phyloP scores from a whole-genome alignment of 2,888 invertebrate genomes.

The Erebia ligea region DNA sequence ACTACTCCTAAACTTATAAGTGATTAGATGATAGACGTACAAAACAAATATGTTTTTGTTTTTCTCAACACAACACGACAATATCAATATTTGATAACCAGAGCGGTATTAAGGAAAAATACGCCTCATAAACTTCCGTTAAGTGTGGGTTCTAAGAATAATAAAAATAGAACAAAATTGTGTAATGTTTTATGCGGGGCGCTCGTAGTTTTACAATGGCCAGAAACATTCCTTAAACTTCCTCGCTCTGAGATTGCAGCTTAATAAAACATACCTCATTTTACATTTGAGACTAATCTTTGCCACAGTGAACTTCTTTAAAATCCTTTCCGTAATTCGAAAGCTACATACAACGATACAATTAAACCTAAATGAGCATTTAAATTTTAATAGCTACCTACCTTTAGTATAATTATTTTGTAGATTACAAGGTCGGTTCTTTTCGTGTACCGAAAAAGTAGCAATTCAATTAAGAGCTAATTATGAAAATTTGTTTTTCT shows the following conservation, averaged over 20 bases:
- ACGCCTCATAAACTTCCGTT: neutral
- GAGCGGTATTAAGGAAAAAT: neutral
- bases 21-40: too few relatives aligned
- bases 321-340: neutral
- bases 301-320: neutral
- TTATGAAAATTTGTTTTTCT: too few relatives aligned
- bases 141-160: neutral
- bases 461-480: too few relatives aligned
- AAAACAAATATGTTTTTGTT: neutral
- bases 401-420: too few relatives aligned
- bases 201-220: conserved; percentile 10
- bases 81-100: neutral
- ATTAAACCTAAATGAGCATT: conserved; percentile 30
- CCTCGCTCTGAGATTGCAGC: conserved; percentile 9
- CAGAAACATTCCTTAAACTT: conserved; percentile 12
- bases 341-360: neutral
- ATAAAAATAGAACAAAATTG: conserved; percentile 5
- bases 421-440: too few relatives aligned
- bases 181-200: neutral
- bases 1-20: too few relatives aligned
- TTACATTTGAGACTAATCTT: conserved; percentile 8
- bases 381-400: too few relatives aligned
- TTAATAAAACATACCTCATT: conserved; percentile 20
- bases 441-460: too few relatives aligned
- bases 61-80: neutral